Evolutionary conservation across 2,113 vertebrate species (phyloP).

Genomic region (Cephalopterus ornatus): DNA sequence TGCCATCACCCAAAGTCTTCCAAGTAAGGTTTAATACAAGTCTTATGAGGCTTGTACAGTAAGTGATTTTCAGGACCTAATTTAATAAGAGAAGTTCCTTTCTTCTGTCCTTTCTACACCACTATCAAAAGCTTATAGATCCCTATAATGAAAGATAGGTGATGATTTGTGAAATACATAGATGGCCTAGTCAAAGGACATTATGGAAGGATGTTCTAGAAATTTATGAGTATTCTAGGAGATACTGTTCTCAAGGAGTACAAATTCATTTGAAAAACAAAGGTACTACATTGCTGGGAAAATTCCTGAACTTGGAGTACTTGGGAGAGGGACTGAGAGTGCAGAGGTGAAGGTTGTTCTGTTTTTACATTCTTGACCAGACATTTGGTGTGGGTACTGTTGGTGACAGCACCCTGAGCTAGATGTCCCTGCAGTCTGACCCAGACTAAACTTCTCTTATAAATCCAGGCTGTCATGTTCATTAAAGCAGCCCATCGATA

Average conservation of each 20-base stretch:
- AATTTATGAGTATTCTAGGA: neutral
- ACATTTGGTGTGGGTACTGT: neutral
- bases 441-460: neutral
- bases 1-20: neutral
- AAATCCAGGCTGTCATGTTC: neutral
- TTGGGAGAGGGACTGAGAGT: neutral
- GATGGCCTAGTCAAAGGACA: neutral
- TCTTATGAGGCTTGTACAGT: neutral
- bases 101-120: neutral
- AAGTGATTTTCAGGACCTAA: neutral
- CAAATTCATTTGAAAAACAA: neutral
- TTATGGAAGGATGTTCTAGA: neutral
- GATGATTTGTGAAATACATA: neutral
- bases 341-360: neutral
- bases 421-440: neutral
- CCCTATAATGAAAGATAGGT: fast-evolving
- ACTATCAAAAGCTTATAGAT: neutral
- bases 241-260: neutral
- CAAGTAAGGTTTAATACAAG: neutral
- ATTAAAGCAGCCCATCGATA: neutral
- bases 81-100: neutral
- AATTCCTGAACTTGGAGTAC: neutral
- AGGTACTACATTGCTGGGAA: neutral
- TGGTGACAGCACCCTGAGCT: neutral
- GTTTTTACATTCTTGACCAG: neutral